Base-by-base conservation (phyloP, 2,113 vertebrate species). In the Stigmatopora nigra region DNA sequence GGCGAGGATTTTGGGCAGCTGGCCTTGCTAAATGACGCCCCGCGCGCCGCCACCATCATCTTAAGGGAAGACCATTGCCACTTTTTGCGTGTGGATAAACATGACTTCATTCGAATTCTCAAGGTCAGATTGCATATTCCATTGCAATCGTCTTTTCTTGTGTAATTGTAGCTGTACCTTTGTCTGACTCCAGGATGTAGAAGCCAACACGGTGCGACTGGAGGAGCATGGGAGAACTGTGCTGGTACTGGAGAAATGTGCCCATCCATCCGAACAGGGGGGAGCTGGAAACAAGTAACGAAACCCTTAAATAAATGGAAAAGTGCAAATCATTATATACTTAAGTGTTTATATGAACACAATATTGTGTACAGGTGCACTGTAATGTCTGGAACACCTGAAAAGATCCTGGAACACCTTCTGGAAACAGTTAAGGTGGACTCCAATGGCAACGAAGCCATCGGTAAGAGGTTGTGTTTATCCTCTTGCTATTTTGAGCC, bases 1-100 rank as follows among this genome's bases (percentile, higher is more conserved):
- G 95, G 94, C 0, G 95, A 98, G 0, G 95, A 97, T 55, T 98
- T 98, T 2, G 95, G 96, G 53, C 94, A 98, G 86, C 87, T 98
- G 61, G 96, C 96, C 0, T 78, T 98, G 78, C 92, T 98, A 59
- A 98, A 98, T 0, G 95, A 98, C 0, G 94, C 95, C 0, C 96
- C 96, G 0, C 92, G 96, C 0, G 92, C 96, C 0, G 96, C 96
- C 76, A 96, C 93, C 81, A 98, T 98, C 85, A 92, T 98, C 69
- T 69, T 98, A 49, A 83, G 94, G 0, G 95, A 97, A 69, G 93
- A 96, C 86, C 94, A 93, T 82, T 97, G 95, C 75, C 95, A 98
- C 64, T 98, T 98, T 73, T 91, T 98, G 13, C 90, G 96, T 0
- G 96, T 98, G 46, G 94, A 98, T 83, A 98, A 98, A 69, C 92